These are phyloP conservation scores for Nestor notabilis DNA, from an alignment of 2,113 vertebrate species.

Conservation along the genomic window DNA sequence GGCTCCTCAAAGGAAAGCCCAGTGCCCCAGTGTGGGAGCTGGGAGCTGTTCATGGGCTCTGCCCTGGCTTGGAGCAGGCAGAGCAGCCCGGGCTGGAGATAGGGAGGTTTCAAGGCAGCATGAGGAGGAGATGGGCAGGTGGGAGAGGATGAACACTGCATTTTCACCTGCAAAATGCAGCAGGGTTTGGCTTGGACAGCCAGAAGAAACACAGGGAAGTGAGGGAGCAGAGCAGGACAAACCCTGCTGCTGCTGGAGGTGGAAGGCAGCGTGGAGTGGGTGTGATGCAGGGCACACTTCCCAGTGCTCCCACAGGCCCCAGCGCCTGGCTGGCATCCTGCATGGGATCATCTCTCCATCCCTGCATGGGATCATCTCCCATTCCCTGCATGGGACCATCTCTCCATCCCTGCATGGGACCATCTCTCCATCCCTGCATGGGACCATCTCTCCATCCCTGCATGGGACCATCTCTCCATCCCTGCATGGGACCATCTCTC, in stretches of 20 bases:
- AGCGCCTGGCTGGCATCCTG: rapidly evolving
- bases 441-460: neutral
- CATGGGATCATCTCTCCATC: neutral
- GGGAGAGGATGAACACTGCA: neutral
- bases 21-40: neutral
- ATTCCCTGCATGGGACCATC: neutral
- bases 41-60: neutral
- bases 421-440: neutral
- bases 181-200: rapidly evolving
- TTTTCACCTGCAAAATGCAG: neutral
- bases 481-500: neutral
- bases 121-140: neutral
- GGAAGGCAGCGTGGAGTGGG: neutral
- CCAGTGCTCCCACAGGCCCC: neutral
- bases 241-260: neutral
- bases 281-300: neutral
- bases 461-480: neutral
- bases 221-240: neutral
- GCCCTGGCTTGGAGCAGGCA: neutral
- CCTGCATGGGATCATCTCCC: too few relatives aligned
- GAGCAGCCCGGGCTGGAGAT: neutral
- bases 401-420: neutral
- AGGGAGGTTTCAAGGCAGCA: neutral
- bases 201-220: neutral
- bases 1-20: neutral